Conservation (phyloP, 2,797 vertebrate genomes). For the Potorous gilbertii region DNA sequence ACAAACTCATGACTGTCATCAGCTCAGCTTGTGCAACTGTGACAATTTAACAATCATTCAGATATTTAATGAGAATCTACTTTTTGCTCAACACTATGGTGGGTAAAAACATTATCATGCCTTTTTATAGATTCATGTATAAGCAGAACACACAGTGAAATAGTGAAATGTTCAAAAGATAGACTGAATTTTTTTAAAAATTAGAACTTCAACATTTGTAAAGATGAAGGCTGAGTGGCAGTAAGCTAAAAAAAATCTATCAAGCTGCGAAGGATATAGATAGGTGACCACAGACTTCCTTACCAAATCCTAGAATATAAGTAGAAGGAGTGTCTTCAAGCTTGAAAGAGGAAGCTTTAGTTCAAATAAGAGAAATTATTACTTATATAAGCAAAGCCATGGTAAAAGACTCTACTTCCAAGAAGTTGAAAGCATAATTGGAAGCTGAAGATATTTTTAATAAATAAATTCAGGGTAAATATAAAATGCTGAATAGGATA, state of each 20-base stretch:
- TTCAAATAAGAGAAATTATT: not conserved
- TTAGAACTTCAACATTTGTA: constrained; percentile 5
- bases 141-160: not conserved
- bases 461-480: not conserved
- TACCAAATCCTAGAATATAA: not conserved
- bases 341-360: not conserved
- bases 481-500: not conserved
- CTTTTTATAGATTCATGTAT: not conserved
- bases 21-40: not conserved
- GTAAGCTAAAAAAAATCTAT: not conserved
- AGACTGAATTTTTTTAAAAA: not conserved
- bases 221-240: not conserved
- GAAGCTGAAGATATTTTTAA: not conserved
- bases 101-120: too few species aligned
- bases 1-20: not conserved
- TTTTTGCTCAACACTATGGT: too few species aligned
- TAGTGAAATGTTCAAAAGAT: not conserved
- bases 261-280: not conserved
- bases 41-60: too few species aligned
- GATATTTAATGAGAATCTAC: too few species aligned
- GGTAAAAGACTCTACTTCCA: not conserved
- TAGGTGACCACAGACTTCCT: not conserved
- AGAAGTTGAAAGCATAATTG: not conserved
- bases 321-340: not conserved
- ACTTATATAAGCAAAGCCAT: not conserved